These are phyloP conservation scores for Patiria miniata DNA, from an alignment of 35 echinoderm and acorn worm genomes.

Conservation along the genomic window DNA sequence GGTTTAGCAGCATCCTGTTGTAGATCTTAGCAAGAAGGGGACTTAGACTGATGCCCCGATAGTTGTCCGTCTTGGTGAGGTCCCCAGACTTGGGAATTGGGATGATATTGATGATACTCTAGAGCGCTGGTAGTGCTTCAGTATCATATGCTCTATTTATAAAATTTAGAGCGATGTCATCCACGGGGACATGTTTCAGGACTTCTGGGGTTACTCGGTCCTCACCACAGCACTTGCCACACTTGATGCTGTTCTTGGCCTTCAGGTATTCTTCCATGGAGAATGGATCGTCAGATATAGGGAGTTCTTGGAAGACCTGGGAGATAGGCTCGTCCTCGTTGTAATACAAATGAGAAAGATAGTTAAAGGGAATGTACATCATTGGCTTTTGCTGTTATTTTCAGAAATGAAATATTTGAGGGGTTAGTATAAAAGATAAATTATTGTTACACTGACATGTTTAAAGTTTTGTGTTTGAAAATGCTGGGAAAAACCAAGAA, in stretches of 20 bases:
- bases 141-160: not conserved
- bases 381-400: too few species aligned
- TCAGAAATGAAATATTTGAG: too few species aligned
- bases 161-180: not conserved
- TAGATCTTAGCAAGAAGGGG: not conserved
- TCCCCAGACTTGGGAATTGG: not conserved
- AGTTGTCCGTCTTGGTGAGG: not conserved
- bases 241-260: not conserved
- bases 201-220: not conserved
- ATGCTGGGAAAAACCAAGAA: too few species aligned
- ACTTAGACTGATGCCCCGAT: conserved; percentile 27
- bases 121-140: not conserved
- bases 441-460: too few species aligned
- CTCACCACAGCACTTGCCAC: conserved; percentile 15
- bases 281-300: not conserved
- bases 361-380: too few species aligned
- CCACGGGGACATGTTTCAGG: not conserved
- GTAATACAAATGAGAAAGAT: not conserved
- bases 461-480: too few species aligned
- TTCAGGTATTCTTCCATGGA: not conserved
- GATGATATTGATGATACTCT: not conserved
- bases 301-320: not conserved
- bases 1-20: not conserved
- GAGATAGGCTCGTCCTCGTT: not conserved
- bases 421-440: too few species aligned